Percentiles rank a stretch among this genome's conserved stretches.
Evolutionary conservation across 1,140 invertebrate species (phyloP).

Genomic region (Bombus terrestris): DNA sequence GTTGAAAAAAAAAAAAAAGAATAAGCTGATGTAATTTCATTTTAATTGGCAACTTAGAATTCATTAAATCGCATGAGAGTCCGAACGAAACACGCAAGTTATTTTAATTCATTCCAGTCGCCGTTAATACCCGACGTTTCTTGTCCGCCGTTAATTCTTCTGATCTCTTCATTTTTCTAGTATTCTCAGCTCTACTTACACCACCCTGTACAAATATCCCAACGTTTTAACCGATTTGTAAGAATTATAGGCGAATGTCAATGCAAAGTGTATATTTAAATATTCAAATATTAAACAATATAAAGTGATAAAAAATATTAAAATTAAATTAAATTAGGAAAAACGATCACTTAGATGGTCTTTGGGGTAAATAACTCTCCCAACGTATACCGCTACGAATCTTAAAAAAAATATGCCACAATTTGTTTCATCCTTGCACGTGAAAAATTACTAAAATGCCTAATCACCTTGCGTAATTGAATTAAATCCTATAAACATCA

Average conservation of each 20-base stretch:
- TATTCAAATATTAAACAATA: too few species aligned
- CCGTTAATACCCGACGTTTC: background rate
- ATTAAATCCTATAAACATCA: too few species aligned
- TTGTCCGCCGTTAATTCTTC: background rate
- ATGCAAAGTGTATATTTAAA: too few species aligned
- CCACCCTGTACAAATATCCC: background rate
- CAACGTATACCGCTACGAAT: too few species aligned
- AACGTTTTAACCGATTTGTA: background rate
- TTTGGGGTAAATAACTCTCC: too few species aligned
- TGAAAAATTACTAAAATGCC: too few species aligned
- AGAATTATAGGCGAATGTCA: background rate
- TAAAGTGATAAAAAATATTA: too few species aligned
- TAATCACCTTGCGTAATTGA: too few species aligned
- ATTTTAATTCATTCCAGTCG: background rate
- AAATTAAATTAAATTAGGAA: too few species aligned
- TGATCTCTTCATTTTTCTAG: background rate
- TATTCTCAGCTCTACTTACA: background rate
- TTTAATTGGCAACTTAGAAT: constrained; percentile 3
- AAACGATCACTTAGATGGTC: too few species aligned
- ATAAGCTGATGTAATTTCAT: background rate
- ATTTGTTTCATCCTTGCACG: too few species aligned
- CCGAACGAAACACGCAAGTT: background rate
- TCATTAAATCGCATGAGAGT: constrained; percentile 12
- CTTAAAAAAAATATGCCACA: too few species aligned
- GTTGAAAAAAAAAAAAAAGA: background rate